Evolutionary conservation across 2,888 invertebrate species (phyloP).

Genomic region (Archips crataeganus): DNA sequence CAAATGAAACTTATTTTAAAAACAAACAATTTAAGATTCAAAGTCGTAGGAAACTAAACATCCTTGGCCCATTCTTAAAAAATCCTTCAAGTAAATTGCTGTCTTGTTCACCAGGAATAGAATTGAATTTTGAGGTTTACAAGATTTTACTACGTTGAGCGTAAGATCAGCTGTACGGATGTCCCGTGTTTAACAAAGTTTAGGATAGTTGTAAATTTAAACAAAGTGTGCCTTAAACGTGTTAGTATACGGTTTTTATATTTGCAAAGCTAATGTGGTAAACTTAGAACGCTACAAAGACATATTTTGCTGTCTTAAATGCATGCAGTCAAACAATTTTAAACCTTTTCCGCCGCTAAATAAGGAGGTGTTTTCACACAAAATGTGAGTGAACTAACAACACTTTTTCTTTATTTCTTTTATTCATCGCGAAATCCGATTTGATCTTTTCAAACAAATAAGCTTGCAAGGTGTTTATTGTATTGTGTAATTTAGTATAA

Average conservation of each 20-base stretch:
- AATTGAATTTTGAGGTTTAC: slow-evolving; percentile 37
- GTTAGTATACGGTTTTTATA: background rate
- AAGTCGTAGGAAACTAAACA: slow-evolving; percentile 19
- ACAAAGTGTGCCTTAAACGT: slow-evolving; percentile 46
- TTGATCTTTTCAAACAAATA: slow-evolving; percentile 36
- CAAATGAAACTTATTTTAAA: background rate
- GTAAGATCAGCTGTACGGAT: slow-evolving; percentile 74
- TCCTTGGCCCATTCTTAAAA: slow-evolving; percentile 42
- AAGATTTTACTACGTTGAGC: slow-evolving; percentile 60
- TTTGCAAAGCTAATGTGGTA: background rate
- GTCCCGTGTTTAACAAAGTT: slow-evolving; percentile 33
- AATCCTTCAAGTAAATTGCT: slow-evolving; percentile 40
- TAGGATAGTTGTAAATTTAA: slow-evolving; percentile 45
- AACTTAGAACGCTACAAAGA: background rate
- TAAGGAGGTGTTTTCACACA: slow-evolving; percentile 29
- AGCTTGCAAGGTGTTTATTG: slow-evolving; percentile 49
- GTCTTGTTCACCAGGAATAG: slow-evolving; percentile 41
- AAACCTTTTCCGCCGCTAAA: slow-evolving; percentile 29
- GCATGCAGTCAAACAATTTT: background rate
- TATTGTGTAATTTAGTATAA: background rate
- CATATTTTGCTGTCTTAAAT: slow-evolving; percentile 8
- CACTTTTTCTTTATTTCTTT: slow-evolving; percentile 46
- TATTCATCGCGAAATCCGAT: slow-evolving; percentile 40
- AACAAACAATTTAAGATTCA: slow-evolving; percentile 47
- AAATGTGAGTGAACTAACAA: background rate